A percentile compares a stretch with the other conserved stretches of the same genome.
Evolutionary conservation across 2,113 vertebrate genomes (phyloP).

Genomic region (Gobius niger): DNA sequence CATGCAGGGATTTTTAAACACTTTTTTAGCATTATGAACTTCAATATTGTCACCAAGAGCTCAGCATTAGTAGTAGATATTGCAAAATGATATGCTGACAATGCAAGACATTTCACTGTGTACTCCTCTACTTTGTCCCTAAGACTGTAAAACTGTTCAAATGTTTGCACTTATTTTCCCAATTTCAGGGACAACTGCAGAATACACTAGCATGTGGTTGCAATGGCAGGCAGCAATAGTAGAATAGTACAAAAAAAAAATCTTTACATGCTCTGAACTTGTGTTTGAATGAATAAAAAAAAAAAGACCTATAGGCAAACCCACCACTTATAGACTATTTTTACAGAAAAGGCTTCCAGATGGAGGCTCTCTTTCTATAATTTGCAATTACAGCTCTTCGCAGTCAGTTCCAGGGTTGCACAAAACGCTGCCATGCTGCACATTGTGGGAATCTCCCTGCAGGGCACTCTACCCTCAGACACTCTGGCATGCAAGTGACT

Average conservation of each 20-base stretch:
- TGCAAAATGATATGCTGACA: no score
- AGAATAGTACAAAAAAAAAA: background rate
- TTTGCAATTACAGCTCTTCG: conserved; percentile 4
- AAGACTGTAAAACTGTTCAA: no score
- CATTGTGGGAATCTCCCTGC: conserved; percentile 63
- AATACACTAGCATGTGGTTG: no score
- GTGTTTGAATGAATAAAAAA: background rate
- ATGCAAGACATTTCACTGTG: no score
- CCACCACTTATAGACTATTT: background rate
- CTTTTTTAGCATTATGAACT: background rate
- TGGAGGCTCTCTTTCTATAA: conserved; percentile 2
- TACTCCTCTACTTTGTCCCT: no score
- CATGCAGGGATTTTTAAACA: conserved; percentile 17
- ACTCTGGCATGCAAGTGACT: conserved; percentile 56
- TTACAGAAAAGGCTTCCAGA: conserved; percentile 4
- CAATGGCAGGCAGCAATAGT: background rate
- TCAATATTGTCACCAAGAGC: background rate
- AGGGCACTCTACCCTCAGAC: conserved; percentile 51
- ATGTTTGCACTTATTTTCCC: no score
- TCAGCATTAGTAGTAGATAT: background rate
- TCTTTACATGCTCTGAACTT: background rate
- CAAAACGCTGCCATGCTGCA: conserved; percentile 23
- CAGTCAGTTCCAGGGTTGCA: conserved; percentile 27
- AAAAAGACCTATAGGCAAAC: background rate
- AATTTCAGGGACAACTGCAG: no score